Percentiles rank a stretch among this genome's conserved stretches.
phyloP scores from a whole-genome alignment of 2,797 vertebrate genomes.

The Molossus molossus region DNA sequence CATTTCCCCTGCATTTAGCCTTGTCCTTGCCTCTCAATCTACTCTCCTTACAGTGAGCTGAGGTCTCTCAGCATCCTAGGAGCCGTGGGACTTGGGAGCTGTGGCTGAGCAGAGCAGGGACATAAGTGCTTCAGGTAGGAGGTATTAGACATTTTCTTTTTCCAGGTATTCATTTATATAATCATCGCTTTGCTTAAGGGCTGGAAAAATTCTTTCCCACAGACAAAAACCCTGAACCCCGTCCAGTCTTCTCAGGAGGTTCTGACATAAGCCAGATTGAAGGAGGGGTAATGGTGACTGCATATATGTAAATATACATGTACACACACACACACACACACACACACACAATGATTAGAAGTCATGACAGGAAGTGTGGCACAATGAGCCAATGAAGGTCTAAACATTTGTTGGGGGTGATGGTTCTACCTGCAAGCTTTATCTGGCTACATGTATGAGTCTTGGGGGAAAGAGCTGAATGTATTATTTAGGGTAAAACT shows the following conservation, averaged over 20 bases:
- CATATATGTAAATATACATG: too few species aligned
- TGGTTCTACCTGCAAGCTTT: background rate
- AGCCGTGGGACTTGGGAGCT: background rate
- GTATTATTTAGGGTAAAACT: background rate
- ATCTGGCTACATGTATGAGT: background rate
- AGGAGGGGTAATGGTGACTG: background rate
- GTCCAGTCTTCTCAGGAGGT: background rate
- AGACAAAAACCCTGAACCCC: background rate
- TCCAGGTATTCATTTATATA: background rate
- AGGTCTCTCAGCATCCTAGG: background rate
- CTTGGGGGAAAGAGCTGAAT: background rate
- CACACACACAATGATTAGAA: background rate
- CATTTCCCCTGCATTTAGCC: background rate
- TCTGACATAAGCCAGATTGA: background rate
- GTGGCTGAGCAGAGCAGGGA: background rate
- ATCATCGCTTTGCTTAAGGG: background rate
- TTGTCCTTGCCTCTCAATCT: background rate
- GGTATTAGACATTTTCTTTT: background rate
- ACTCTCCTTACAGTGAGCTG: background rate
- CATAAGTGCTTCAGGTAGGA: background rate
- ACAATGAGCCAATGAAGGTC: background rate
- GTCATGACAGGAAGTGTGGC: background rate
- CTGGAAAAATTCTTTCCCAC: background rate
- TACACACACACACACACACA: background rate
- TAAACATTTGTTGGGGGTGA: background rate